These are phyloP conservation scores for Caenorhabditis macrosperma DNA, from an alignment of 2,888 invertebrate species.

Conservation along the genomic window DNA sequence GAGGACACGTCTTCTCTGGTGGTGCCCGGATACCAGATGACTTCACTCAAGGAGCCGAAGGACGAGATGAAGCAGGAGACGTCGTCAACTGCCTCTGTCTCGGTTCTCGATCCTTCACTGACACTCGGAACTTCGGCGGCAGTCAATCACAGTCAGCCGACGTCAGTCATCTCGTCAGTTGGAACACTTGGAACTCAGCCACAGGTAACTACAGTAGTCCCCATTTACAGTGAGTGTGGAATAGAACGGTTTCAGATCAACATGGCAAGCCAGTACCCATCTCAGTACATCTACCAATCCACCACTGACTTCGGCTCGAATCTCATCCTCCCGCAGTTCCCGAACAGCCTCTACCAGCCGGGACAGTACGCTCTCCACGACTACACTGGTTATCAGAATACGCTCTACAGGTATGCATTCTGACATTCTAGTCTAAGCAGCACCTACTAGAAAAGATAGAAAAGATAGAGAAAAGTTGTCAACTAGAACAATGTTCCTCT, in stretches of 20 bases:
- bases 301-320: constrained; percentile 41
- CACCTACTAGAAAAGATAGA: too few species aligned
- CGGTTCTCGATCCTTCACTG: constrained; percentile 7
- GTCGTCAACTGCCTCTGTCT: constrained; percentile 1
- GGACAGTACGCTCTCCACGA: constrained; percentile 45
- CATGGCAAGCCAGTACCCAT: constrained; percentile 43
- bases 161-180: constrained; percentile 68
- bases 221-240: too few species aligned
- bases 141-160: constrained; percentile 59
- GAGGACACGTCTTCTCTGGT: constrained; percentile 34
- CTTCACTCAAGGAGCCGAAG: constrained; percentile 11
- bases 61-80: constrained; percentile 19
- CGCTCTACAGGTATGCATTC: constrained; percentile 61
- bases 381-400: constrained; percentile 63
- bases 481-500: too few species aligned
- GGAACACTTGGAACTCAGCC: constrained; percentile 60
- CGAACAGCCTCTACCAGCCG: constrained; percentile 34
- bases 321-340: constrained; percentile 23
- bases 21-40: not conserved
- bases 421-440: not conserved
- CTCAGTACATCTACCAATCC: constrained; percentile 24
- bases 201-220: too few species aligned
- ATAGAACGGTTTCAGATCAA: constrained; percentile 25
- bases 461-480: too few species aligned
- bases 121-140: constrained; percentile 21